Evolutionary conservation across 64 coral and sea anemone species (phyloP).

Genomic region (Porites australiensis): DNA sequence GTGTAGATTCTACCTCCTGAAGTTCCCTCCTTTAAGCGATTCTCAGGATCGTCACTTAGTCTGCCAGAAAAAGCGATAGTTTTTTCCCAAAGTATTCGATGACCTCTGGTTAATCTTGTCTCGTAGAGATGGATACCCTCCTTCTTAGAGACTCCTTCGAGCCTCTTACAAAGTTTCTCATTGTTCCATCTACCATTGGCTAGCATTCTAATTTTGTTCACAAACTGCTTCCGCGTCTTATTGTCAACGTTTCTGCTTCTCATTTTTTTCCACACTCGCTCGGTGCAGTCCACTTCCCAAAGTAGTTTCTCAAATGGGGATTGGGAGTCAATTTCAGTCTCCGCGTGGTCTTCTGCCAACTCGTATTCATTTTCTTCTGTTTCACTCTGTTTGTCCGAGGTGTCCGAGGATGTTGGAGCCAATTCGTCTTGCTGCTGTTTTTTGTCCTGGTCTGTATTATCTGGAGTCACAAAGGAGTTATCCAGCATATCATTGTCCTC

Average conservation of each 20-base stretch:
- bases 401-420: background rate
- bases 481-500: background rate
- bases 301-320: constrained; percentile 71
- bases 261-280: constrained; percentile 60
- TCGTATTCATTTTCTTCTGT: constrained; percentile 2
- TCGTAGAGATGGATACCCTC: constrained; percentile 54
- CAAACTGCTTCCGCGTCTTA: constrained; percentile 17
- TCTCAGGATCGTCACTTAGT: constrained; percentile 52
- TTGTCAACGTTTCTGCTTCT: constrained; percentile 34
- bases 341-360: background rate
- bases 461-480: background rate
- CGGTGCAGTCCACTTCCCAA: constrained; percentile 87
- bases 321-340: constrained; percentile 48
- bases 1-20: constrained; percentile 74
- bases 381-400: background rate
- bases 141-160: constrained; percentile 43
- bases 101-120: constrained; percentile 41
- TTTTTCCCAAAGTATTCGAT: constrained; percentile 72
- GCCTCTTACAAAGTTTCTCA: constrained; percentile 49
- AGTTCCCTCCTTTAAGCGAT: constrained; percentile 29
- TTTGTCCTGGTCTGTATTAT: background rate
- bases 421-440: background rate
- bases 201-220: constrained; percentile 70
- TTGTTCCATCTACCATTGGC: constrained; percentile 75
- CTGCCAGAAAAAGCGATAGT: constrained; percentile 72